A percentile compares a stretch with the other conserved stretches of the same genome.
phyloP scores from a whole-genome alignment of 2,888 invertebrate species.

The Sisyra terminalis region DNA sequence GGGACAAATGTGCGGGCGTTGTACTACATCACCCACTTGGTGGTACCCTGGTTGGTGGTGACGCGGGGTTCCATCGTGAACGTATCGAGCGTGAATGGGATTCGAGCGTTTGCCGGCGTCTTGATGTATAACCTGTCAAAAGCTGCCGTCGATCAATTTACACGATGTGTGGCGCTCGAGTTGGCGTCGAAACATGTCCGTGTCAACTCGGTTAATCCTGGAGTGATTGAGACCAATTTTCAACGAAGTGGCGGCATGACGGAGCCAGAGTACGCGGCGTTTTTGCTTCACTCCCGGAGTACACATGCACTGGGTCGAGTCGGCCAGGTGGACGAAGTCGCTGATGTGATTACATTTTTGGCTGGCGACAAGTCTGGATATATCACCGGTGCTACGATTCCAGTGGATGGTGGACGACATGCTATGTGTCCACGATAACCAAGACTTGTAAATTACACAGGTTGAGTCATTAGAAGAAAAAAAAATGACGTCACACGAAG shows the following conservation, averaged over 20 bases:
- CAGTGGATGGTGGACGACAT: constrained; percentile 90
- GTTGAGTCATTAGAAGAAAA: too few species aligned
- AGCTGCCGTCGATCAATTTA: constrained; percentile 87
- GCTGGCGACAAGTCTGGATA: constrained; percentile 79
- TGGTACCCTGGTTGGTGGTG: constrained; percentile 69
- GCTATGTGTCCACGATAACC: constrained; percentile 86
- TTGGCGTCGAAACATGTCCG: constrained; percentile 66
- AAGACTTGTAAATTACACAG: too few species aligned
- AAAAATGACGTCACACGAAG: too few species aligned
- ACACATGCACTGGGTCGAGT: constrained; percentile 88
- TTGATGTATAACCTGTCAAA: constrained; percentile 88
- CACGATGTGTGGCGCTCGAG: constrained; percentile 80
- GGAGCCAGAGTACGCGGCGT: constrained; percentile 67
- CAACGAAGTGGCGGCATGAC: constrained; percentile 70
- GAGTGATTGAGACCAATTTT: constrained; percentile 76
- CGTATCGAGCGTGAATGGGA: constrained; percentile 86
- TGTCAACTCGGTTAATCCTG: constrained; percentile 90
- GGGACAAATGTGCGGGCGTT: constrained; percentile 74
- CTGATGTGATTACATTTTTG: constrained; percentile 77
- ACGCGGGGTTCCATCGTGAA: constrained; percentile 87
- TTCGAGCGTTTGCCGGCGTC: constrained; percentile 78
- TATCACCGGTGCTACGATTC: constrained; percentile 76
- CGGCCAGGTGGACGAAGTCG: constrained; percentile 73
- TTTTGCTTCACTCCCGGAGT: constrained; percentile 65
- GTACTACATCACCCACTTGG: constrained; percentile 69